Evolutionary conservation across 2,797 vertebrate genomes (phyloP).

Genomic region (Lepidocolaptes lacrymiger): DNA sequence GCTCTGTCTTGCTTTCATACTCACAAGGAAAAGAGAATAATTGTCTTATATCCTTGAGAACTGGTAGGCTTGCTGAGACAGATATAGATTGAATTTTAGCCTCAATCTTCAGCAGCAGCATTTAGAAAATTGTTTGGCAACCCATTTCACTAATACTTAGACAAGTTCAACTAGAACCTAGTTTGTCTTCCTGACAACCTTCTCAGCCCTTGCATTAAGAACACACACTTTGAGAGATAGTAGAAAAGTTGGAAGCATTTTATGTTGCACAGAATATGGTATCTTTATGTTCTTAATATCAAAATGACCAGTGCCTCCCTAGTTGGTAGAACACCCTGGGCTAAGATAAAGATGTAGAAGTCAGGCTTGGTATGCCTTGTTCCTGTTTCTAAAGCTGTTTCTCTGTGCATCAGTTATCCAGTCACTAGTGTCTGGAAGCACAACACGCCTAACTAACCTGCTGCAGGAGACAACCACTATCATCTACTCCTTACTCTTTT

Average conservation of each 20-base stretch:
- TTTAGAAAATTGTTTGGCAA: not conserved
- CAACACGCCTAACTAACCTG: not conserved
- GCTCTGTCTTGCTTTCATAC: constrained; percentile 31
- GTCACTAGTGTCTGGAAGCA: not conserved
- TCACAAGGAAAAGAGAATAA: not conserved
- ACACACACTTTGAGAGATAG: not conserved
- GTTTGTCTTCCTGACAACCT: not conserved
- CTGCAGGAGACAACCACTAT: not conserved
- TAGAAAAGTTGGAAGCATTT: not conserved
- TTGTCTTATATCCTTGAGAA: not conserved
- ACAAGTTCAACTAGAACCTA: not conserved
- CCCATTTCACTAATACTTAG: not conserved
- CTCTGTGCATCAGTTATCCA: not conserved
- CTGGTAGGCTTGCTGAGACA: not conserved
- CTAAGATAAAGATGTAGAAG: not conserved
- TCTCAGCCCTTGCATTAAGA: not conserved
- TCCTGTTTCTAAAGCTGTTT: not conserved
- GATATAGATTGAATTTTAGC: not conserved
- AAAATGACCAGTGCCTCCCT: not conserved
- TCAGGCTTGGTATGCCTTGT: not conserved
- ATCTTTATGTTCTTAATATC: not conserved
- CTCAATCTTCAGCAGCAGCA: not conserved
- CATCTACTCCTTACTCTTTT: not conserved
- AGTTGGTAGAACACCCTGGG: not conserved
- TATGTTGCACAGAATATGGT: not conserved